A percentile compares a stretch with the other conserved stretches of the same genome.
Evolutionary conservation across 1,140 invertebrate species (phyloP).

Genomic region (Zaprionus kolodkinae): DNA sequence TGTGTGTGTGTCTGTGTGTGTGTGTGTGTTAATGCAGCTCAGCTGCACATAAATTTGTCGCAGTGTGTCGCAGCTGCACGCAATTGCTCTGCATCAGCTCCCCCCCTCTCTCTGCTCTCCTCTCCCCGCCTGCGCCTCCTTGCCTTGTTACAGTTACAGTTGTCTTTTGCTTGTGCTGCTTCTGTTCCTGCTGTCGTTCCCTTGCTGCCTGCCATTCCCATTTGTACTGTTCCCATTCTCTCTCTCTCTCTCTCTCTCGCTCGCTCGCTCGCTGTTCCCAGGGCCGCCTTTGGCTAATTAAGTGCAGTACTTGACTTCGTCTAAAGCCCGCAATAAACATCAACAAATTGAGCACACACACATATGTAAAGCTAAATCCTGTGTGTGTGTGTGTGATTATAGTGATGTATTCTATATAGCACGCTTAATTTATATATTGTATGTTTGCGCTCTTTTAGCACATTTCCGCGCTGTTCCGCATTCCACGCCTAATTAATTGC

Average conservation of each 20-base stretch:
- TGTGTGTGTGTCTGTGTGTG: not conserved
- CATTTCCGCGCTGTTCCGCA: constrained; percentile 67
- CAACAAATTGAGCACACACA: constrained; percentile 60
- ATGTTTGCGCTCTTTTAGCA: constrained; percentile 56
- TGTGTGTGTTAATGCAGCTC: not conserved
- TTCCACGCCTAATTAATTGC: constrained; percentile 75
- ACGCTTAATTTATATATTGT: constrained; percentile 64
- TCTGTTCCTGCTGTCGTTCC: constrained; percentile 12
- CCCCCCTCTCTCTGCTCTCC: too few relatives aligned
- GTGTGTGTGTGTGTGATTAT: constrained; percentile 16
- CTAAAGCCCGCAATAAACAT: constrained; percentile 69
- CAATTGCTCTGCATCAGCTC: constrained; percentile 29
- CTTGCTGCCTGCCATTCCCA: not conserved
- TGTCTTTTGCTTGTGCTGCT: constrained; percentile 8
- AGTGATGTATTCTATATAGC: constrained; percentile 28
- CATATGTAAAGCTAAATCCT: constrained; percentile 21
- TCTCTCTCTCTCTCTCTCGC: not conserved
- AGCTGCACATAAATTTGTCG: constrained; percentile 24
- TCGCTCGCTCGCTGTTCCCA: constrained; percentile 41
- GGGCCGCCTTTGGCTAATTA: constrained; percentile 66
- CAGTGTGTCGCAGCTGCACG: constrained; percentile 34
- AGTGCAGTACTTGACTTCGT: constrained; percentile 65
- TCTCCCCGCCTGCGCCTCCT: not conserved
- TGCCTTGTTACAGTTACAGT: not conserved
- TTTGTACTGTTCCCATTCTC: constrained; percentile 11